These are phyloP conservation scores for Xerus rutilus DNA, from an alignment of 2,797 vertebrate genomes.

Conservation along the genomic window DNA sequence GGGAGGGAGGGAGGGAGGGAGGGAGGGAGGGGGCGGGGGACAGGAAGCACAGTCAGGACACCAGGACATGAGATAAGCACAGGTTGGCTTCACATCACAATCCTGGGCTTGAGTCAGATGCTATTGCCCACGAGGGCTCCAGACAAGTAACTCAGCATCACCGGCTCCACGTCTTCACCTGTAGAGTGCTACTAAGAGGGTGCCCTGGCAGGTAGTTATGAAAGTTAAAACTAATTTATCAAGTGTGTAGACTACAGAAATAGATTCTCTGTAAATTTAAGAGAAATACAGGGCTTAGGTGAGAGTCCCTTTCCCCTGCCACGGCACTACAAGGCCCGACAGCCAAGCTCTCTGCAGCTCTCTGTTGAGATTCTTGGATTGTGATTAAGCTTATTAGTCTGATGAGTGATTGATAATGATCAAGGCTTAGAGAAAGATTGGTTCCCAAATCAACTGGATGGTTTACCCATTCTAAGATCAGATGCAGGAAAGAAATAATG, in stretches of 20 bases:
- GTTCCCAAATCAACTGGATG: neutral
- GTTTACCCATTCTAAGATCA: neutral
- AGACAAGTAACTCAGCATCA: neutral
- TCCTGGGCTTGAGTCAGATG: neutral
- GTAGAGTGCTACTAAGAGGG: neutral
- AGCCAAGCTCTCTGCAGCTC: fast-evolving
- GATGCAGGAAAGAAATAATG: neutral
- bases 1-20: no score
- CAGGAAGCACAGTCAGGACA: neutral
- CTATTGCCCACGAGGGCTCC: neutral
- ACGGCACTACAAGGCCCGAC: neutral
- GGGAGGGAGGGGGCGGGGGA: no score
- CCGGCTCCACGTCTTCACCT: neutral
- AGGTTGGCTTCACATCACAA: neutral
- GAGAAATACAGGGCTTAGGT: neutral
- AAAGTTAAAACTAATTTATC: slow-evolving; percentile 11
- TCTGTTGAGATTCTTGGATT: no score
- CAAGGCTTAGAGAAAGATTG: neutral
- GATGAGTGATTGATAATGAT: neutral
- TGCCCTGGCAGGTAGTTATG: neutral
- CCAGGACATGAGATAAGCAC: neutral
- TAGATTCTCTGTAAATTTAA: neutral
- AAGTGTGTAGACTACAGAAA: neutral
- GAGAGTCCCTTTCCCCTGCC: neutral
- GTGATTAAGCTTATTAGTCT: neutral